phyloP scores from a whole-genome alignment of 2,888 invertebrate species.

The Tromatobia lineatoria region DNA sequence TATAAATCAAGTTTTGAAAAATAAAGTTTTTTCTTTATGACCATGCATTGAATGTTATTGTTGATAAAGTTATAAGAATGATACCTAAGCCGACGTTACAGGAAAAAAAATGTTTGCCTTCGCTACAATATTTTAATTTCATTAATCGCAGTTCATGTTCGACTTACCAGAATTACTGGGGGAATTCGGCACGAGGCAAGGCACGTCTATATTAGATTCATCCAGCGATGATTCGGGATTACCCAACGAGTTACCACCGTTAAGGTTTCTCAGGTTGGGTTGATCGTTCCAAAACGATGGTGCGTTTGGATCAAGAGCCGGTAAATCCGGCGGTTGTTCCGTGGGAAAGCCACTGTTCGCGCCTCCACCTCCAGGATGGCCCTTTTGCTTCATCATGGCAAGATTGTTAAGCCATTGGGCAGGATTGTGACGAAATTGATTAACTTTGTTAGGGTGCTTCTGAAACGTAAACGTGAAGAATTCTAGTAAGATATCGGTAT shows the following conservation, averaged over 20 bases:
- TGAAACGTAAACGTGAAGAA: slow-evolving; percentile 83
- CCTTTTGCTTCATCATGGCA: slow-evolving; percentile 91
- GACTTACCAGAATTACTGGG: slow-evolving; percentile 83
- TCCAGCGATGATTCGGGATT: slow-evolving; percentile 84
- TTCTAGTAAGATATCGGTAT: neutral
- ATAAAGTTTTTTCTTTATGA: too few species aligned
- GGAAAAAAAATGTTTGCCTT: neutral
- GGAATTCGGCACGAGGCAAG: slow-evolving; percentile 85
- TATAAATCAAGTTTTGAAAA: too few species aligned
- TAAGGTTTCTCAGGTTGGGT: slow-evolving; percentile 82
- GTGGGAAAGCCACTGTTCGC: slow-evolving; percentile 82
- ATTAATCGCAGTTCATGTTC: neutral
- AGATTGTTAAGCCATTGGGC: slow-evolving; percentile 93
- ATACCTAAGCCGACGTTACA: neutral
- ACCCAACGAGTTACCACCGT: slow-evolving; percentile 83
- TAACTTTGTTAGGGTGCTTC: slow-evolving; percentile 96
- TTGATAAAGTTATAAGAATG: too few species aligned
- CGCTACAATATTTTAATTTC: neutral
- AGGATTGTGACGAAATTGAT: slow-evolving; percentile 94
- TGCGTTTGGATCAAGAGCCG: slow-evolving; percentile 82
- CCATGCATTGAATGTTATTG: too few species aligned
- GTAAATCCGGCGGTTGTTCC: slow-evolving; percentile 83
- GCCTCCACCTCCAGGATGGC: slow-evolving; percentile 87
- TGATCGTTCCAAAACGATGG: slow-evolving; percentile 84
- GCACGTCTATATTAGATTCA: slow-evolving; percentile 85